Evolutionary conservation across 2,888 invertebrate species (phyloP).

Genomic region (Lepidochitona cinerea): DNA sequence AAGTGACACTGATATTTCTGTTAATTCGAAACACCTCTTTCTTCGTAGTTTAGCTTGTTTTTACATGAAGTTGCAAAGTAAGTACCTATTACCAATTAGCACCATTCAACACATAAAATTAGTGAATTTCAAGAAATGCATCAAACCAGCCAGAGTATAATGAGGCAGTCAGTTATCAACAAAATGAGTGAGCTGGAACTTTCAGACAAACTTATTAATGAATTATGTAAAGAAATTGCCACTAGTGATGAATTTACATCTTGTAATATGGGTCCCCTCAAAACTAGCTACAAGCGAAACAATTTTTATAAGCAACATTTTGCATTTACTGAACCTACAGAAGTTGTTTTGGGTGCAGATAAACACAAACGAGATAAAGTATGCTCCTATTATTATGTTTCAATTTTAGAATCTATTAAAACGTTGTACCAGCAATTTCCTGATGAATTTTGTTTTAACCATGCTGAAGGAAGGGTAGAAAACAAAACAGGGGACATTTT

Average conservation of each 20-base stretch:
- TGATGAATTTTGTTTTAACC: neutral
- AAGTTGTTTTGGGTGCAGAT: neutral
- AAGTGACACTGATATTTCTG: neutral
- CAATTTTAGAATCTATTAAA: neutral
- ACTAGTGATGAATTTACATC: neutral
- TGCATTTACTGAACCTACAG: neutral
- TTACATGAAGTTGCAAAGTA: slow-evolving; percentile 1
- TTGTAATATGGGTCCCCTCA: neutral
- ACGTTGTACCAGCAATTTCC: neutral
- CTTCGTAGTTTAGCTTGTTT: neutral
- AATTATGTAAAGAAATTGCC: neutral
- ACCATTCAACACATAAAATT: too few relatives aligned
- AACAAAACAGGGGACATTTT: too few relatives aligned
- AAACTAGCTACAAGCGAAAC: neutral
- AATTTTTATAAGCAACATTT: neutral
- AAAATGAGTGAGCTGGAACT: neutral
- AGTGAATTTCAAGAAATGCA: neutral
- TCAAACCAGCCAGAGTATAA: neutral
- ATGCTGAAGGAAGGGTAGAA: too few relatives aligned
- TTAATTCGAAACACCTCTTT: neutral
- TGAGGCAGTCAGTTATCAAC: neutral
- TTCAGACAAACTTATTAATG: neutral
- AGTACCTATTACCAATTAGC: too few relatives aligned
- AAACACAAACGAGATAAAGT: neutral
- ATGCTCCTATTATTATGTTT: neutral